Conservation (phyloP, 2,797 vertebrate species). For the Trachurus trachurus region DNA sequence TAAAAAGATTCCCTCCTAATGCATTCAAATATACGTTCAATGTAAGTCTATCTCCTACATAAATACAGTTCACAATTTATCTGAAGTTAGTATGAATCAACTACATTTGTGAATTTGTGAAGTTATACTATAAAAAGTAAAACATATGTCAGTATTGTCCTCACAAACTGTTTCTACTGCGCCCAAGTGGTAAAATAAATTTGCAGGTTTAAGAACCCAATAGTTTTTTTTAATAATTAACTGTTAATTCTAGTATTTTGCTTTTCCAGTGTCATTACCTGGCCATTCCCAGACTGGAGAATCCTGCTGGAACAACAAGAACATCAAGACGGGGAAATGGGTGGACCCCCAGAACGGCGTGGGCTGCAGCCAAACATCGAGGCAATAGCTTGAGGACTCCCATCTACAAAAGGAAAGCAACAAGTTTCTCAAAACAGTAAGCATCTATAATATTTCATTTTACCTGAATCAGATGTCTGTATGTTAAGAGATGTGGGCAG, state of each 20-base stretch:
- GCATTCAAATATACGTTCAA: too few species aligned
- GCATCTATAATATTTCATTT: neutral
- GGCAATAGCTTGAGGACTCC: conserved; percentile 87
- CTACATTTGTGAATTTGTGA: too few species aligned
- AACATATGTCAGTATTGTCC: neutral
- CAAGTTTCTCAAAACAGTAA: conserved; percentile 13
- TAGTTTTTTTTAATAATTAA: too few species aligned
- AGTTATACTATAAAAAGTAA: neutral
- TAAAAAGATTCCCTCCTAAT: too few species aligned
- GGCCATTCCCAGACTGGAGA: conserved; percentile 98
- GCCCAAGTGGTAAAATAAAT: neutral
- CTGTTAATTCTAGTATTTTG: neutral
- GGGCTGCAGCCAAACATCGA: conserved; percentile 92
- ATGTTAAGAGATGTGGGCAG: neutral
- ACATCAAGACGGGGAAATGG: conserved; percentile 95
- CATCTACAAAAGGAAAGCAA: conserved; percentile 52
- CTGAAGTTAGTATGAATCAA: too few species aligned
- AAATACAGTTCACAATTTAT: too few species aligned
- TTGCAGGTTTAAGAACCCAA: neutral
- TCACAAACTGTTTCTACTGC: neutral
- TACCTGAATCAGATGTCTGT: neutral
- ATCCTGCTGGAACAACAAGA: conserved; percentile 94
- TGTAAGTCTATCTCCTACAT: too few species aligned
- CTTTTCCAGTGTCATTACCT: conserved; percentile 82
- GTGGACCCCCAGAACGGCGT: conserved; percentile 90